phyloP scores from a whole-genome alignment of 2,113 vertebrate species.

The Neogale vison region DNA sequence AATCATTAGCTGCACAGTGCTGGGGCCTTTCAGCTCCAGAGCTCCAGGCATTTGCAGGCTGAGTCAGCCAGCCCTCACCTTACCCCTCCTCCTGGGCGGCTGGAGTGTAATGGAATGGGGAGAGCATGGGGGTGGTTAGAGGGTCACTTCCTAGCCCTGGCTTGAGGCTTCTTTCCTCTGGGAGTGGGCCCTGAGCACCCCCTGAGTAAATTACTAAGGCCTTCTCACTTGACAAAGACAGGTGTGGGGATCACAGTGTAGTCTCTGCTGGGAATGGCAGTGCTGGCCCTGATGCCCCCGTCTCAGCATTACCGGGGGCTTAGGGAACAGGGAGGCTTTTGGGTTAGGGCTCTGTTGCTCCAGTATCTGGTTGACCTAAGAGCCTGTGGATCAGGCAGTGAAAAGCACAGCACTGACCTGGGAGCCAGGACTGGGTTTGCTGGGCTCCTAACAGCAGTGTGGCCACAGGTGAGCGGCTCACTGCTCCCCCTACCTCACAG shows the following conservation, averaged over 20 bases:
- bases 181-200: neutral
- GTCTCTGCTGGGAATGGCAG: neutral
- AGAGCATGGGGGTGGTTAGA: neutral
- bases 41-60: constrained; percentile 63
- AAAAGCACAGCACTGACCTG: neutral
- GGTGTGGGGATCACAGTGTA: neutral
- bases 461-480: neutral
- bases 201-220: neutral
- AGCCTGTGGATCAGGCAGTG: neutral
- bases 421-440: neutral
- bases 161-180: neutral
- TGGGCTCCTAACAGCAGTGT: neutral
- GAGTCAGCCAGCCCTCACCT: constrained; percentile 65
- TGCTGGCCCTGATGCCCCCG: neutral
- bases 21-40: constrained; percentile 60
- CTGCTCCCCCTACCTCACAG: constrained; percentile 42
- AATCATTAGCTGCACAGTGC: constrained; percentile 70
- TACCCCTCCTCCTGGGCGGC: neutral
- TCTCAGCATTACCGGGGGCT: neutral
- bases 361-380: neutral
- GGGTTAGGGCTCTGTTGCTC: neutral
- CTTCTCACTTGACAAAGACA: neutral
- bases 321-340: neutral
- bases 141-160: neutral
- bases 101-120: neutral